Base-by-base conservation (phyloP, 2,888 invertebrate species). In the Caenorhabditis afra region DNA sequence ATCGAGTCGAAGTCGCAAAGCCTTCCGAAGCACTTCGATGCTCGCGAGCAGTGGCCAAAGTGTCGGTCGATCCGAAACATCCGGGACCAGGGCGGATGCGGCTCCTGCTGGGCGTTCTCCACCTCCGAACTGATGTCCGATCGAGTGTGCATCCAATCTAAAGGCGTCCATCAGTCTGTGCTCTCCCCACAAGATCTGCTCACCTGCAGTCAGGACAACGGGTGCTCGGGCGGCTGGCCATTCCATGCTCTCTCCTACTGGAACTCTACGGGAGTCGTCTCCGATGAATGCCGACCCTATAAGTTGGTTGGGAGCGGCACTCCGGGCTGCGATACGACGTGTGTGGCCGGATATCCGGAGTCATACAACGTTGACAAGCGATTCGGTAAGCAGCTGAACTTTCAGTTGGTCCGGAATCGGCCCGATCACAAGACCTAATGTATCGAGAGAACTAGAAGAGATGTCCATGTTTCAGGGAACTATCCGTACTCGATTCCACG, bases 191-290 rank as follows among this genome's bases (percentile, higher is more conserved):
- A 91, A 79, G 91, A 92, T 73, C 84, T 92, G 53, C 86, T 91
- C 22, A 79, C 89, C 5, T 91, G 91, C 85, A 39, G 65, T 0
- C 91, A 91, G 85, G 91, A 91, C 57, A 82, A 85, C 61, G 91
- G 91, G 23, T 95, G 95, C 90, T 93, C 94, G 88, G 95, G 95
- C 18, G 96, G 96, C 1, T 94, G 93, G 90, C 94, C 94, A 7
- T 22, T 22, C 2, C 2, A 93, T 3, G 53, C 53, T 14, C 16
- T 53, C 22, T 7, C n/a, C 10, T 53, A 12, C n/a, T 53, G 53
- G 53, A 53, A 16, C 12, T 5, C 16, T 5, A 35, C 10, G 62
- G 96, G 96, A 1, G 91, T 96, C 55, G 96, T 96, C 0, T 95
- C 95, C 12, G 29, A 4, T n/a, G n/a, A n/a, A n/a, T n/a, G n/a